These are phyloP conservation scores for Chrysolophus pictus DNA, from an alignment of 2,797 vertebrate species.

Conservation along the genomic window DNA sequence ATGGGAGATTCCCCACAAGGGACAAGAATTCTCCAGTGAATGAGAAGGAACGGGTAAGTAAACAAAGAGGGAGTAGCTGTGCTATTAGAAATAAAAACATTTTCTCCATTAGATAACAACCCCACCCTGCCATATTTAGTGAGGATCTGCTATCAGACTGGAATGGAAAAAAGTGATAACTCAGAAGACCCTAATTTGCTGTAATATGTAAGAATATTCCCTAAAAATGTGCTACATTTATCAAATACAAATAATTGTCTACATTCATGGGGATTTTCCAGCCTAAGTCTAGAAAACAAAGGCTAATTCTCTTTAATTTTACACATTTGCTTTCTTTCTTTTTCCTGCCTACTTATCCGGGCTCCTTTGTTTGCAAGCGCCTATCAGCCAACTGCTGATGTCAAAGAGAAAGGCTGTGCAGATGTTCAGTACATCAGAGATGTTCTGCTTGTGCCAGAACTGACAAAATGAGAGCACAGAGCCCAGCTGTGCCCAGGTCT, in stretches of 20 bases:
- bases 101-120: neutral
- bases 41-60: neutral
- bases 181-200: neutral
- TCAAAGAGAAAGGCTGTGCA: slow-evolving; percentile 29
- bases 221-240: neutral
- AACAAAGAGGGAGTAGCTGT: neutral
- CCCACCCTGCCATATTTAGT: neutral
- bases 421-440: neutral
- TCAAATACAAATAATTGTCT: neutral
- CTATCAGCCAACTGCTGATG: slow-evolving; percentile 7
- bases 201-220: neutral
- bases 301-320: neutral
- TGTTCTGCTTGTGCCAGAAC: neutral
- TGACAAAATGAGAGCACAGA: neutral
- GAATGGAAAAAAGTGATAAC: neutral
- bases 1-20: neutral
- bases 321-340: neutral
- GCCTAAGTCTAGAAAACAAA: slow-evolving; percentile 18
- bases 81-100: neutral
- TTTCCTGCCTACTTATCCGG: neutral
- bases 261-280: neutral
- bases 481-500: neutral
- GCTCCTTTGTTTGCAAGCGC: neutral
- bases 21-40: neutral
- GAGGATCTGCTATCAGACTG: neutral